These are phyloP conservation scores for Pseudochirops cupreus DNA, from an alignment of 2,797 vertebrate species.

Conservation along the genomic window DNA sequence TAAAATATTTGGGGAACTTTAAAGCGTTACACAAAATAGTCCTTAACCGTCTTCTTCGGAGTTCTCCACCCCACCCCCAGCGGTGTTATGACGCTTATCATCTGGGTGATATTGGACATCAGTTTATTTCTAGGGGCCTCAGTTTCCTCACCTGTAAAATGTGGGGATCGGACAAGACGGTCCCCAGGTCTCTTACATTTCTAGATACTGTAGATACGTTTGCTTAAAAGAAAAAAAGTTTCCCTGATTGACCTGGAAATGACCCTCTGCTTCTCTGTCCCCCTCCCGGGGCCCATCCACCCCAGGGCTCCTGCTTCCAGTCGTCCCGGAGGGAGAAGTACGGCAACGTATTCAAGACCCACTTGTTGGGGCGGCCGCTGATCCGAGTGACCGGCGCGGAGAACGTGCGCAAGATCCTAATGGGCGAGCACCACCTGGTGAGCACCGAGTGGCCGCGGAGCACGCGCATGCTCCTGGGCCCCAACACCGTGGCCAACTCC, in stretches of 20 bases:
- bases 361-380: conserved; percentile 94
- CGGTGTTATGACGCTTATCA: neutral
- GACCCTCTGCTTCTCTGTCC: conserved; percentile 16
- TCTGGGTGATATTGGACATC: too few relatives aligned
- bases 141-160: neutral
- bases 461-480: conserved; percentile 94
- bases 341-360: conserved; percentile 97
- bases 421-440: conserved; percentile 97
- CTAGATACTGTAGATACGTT: neutral
- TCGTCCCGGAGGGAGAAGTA: conserved; percentile 95
- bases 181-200: neutral
- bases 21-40: neutral
- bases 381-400: conserved; percentile 96
- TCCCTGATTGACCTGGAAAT: neutral
- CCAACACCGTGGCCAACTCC: conserved; percentile 96
- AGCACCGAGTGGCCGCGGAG: conserved; percentile 97
- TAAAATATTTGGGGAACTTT: neutral
- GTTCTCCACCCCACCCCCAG: too few relatives aligned
- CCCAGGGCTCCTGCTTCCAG: conserved; percentile 94
- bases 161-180: neutral
- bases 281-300: conserved; percentile 82
- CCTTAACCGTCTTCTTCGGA: too few relatives aligned
- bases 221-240: neutral
- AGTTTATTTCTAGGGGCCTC: neutral
- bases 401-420: conserved; percentile 95